Evolutionary conservation across 2,797 vertebrate species (phyloP), one percentile per base, ranked within the genome.

Genomic region (Sarcoramphus papa): DNA sequence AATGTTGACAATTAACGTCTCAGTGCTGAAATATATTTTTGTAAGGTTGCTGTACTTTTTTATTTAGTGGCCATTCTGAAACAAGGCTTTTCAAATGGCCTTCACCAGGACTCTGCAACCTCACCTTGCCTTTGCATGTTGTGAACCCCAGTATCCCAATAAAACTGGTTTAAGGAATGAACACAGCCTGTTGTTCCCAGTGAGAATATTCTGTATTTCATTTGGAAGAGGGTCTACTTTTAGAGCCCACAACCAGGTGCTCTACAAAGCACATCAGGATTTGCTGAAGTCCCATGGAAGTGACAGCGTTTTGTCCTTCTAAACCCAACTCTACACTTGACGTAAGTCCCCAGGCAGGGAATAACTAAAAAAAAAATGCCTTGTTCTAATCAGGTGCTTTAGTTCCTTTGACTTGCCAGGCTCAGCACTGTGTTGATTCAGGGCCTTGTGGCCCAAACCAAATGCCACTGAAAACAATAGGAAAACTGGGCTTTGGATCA

Each of bases 391-490:
- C 92, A 97, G 88, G 88, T 96, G 78, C 43, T 70, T 31, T 37
- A 54, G 53, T 59, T 35, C n/a, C 24, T 75, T 88, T 74, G 68
- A 43, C 30, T 94, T 33, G 28, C 24, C 64, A 68, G 33, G 24
- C 57, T 88, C 76, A 73, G 31, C 19, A 18, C 37, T 76, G 7
- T 68, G 81, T 81, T 90, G 73, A 93, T 92, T 93, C 84, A 91
- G 31, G 10, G 73, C 35, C 69, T 40, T 67, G 79, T 40, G 57
- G 78, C 86, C 62, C 41, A 48, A 93, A 77, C 1, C 14, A 92
- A 73, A 92, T 84, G 72, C 65, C 75, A 62, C 54, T 86, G 94
- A 74, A 96, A 92, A 96, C 95, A 97, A 97, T 95, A 93, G 89
- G 37, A 84, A 88, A 93, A 78, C 69, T 73, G 88, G 85, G 89